These are phyloP conservation scores for Cephalopholis sonnerati DNA, from an alignment of 2,113 vertebrate genomes.

Conservation along the genomic window DNA sequence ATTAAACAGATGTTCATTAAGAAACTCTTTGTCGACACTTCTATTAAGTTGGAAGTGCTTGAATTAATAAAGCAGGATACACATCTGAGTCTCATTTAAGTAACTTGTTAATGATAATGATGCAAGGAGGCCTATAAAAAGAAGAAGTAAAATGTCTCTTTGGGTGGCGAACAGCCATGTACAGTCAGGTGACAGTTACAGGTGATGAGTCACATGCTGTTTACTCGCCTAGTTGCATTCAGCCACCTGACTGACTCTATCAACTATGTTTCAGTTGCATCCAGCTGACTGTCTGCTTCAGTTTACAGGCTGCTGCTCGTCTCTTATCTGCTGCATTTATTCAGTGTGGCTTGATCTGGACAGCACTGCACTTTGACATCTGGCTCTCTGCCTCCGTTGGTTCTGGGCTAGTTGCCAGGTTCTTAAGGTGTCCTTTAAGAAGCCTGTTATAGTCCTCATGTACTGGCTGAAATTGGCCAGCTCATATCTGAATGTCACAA, in stretches of 20 bases:
- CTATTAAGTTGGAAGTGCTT: background rate
- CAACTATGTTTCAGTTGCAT: background rate
- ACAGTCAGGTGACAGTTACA: background rate
- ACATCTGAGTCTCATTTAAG: background rate
- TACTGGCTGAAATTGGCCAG: background rate
- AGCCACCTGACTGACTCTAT: conserved; percentile 10
- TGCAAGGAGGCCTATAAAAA: background rate
- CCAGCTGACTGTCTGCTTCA: conserved; percentile 25
- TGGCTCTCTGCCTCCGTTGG: conserved; percentile 9
- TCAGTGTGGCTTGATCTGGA: conserved; percentile 2
- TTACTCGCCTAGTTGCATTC: conserved; percentile 1
- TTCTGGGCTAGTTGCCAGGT: conserved; percentile 23
- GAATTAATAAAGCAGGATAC: background rate
- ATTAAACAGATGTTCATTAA: conserved; percentile 1
- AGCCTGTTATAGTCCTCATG: background rate
- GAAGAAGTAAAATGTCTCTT: background rate
- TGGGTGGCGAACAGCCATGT: background rate
- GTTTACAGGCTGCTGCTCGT: conserved; percentile 18
- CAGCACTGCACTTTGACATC: conserved; percentile 12
- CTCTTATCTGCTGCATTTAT: background rate
- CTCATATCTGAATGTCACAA: background rate
- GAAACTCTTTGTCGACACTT: background rate
- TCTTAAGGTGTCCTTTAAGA: background rate
- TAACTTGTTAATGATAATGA: background rate
- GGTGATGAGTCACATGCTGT: background rate